phyloP scores from a whole-genome alignment of 2,797 vertebrate genomes.

The Sardinella longiceps region DNA sequence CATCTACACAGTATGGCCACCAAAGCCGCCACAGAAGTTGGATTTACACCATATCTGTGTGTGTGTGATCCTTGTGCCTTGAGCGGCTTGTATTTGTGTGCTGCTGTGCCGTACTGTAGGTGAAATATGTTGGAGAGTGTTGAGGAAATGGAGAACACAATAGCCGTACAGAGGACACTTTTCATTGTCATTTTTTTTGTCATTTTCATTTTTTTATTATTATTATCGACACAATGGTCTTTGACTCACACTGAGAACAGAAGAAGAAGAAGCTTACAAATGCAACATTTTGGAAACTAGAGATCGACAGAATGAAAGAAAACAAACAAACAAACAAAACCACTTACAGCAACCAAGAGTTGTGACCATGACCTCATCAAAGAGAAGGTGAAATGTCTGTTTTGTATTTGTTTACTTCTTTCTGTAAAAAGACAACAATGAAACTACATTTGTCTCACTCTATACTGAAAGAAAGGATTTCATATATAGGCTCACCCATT shows the following conservation, averaged over 20 bases:
- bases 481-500: neutral
- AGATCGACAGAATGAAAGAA: slow-evolving; percentile 11
- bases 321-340: slow-evolving; percentile 1
- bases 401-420: neutral
- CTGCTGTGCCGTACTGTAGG: neutral
- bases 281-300: slow-evolving; percentile 52
- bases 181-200: slow-evolving; percentile 50
- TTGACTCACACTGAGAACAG: slow-evolving; percentile 65
- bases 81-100: neutral
- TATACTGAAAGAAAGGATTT: neutral
- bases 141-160: slow-evolving; percentile 1
- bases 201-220: slow-evolving; percentile 42
- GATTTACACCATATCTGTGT: neutral
- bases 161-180: slow-evolving; percentile 47
- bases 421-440: neutral
- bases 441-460: neutral
- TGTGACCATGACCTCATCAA: neutral
- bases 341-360: slow-evolving; percentile 8
- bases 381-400: neutral
- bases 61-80: neutral
- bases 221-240: slow-evolving; percentile 79
- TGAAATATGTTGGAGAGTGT: neutral
- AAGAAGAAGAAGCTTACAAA: slow-evolving; percentile 59
- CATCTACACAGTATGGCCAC: no score
- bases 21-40: neutral